A percentile compares a stretch with the other conserved stretches of the same genome.
Evolutionary conservation across 2,888 invertebrate species (phyloP).

Genomic region (Ametastegia equiseti): DNA sequence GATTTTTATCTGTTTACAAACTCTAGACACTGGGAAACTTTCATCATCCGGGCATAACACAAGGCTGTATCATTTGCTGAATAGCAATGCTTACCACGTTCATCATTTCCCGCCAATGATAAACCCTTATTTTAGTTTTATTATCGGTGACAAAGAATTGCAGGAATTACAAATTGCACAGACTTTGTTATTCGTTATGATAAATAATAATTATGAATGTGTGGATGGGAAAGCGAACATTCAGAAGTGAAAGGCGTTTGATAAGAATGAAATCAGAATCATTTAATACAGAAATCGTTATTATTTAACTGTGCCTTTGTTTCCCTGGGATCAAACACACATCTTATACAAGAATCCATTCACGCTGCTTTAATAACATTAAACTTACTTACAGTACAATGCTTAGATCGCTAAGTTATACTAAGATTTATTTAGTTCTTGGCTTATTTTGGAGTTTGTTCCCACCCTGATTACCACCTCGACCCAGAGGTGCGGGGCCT

Average conservation of each 20-base stretch:
- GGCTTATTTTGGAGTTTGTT: conserved; percentile 69
- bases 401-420: background rate
- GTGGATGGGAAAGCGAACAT: background rate
- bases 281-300: background rate
- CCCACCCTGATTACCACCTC: conserved; percentile 74
- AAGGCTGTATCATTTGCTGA: too few species aligned
- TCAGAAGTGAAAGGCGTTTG: background rate
- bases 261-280: background rate
- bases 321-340: conserved; percentile 3
- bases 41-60: too few species aligned
- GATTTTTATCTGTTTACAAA: background rate
- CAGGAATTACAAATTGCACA: background rate
- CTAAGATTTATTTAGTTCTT: conserved; percentile 63
- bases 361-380: background rate
- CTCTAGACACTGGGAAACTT: too few species aligned
- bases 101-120: too few species aligned
- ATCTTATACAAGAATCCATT: background rate
- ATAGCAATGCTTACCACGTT: too few species aligned
- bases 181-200: background rate
- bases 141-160: background rate
- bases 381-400: conserved; percentile 33
- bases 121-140: too few species aligned
- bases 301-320: background rate
- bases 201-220: background rate
- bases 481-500: conserved; percentile 78